Percentiles rank a stretch among this genome's conserved stretches.
These are phyloP conservation scores for Napeogenes sylphis DNA, from an alignment of 2,888 invertebrate genomes.

Conservation along the genomic window DNA sequence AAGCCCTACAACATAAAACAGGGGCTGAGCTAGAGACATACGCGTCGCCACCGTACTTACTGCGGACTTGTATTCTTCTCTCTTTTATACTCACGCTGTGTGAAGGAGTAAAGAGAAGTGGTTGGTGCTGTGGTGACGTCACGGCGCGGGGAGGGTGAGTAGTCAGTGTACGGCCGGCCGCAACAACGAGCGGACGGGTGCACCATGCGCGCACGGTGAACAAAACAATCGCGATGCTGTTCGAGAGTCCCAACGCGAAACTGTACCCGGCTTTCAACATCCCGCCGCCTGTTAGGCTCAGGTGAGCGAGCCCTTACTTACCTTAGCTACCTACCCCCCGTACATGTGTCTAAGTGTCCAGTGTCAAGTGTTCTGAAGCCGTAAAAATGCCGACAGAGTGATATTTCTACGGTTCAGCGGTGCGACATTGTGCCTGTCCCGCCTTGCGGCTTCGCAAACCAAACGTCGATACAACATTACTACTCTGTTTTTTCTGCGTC, in stretches of 20 bases:
- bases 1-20: slow-evolving; percentile 41
- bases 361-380: slow-evolving; percentile 51
- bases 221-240: slow-evolving; percentile 79
- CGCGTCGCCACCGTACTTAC: slow-evolving; percentile 39
- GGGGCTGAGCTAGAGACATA: slow-evolving; percentile 39
- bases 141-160: slow-evolving; percentile 44
- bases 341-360: slow-evolving; percentile 32
- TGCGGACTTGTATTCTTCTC: slow-evolving; percentile 35
- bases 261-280: slow-evolving; percentile 83
- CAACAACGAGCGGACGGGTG: slow-evolving; percentile 52
- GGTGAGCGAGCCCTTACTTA: slow-evolving; percentile 54
- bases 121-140: slow-evolving; percentile 57
- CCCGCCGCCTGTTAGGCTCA: slow-evolving; percentile 82
- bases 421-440: slow-evolving; percentile 50
- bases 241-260: slow-evolving; percentile 85
- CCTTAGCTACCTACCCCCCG: slow-evolving; percentile 16
- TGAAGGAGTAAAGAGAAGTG: slow-evolving; percentile 28
- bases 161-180: slow-evolving; percentile 65
- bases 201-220: slow-evolving; percentile 69
- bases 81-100: slow-evolving; percentile 15
- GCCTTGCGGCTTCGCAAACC: slow-evolving; percentile 39
- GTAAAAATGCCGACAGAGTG: slow-evolving; percentile 55
- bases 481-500: slow-evolving; percentile 39
- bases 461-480: slow-evolving; percentile 60
- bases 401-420: slow-evolving; percentile 49